Base-by-base conservation (phyloP, 2,797 vertebrate species). In the Acanthiza pusilla region DNA sequence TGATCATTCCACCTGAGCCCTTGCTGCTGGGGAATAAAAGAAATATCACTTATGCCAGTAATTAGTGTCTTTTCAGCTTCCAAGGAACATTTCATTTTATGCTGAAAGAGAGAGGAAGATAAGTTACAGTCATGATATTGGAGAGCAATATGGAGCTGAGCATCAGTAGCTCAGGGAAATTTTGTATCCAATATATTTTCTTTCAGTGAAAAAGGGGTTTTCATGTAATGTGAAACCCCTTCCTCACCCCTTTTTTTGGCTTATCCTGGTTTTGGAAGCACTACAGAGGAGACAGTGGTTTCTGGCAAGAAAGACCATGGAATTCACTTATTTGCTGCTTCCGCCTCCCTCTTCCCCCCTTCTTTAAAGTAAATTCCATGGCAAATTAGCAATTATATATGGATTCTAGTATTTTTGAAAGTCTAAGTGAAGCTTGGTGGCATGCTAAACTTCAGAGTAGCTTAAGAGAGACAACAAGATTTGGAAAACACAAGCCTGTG, bases 341-440 rank as follows among this genome's bases (percentile, higher is more conserved):
- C 78, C 4, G 4, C n/a, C 40, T 30, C 21, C 43, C 19, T 47
- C 43, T 13, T 20, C 9, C 30, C 70, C 26, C 11, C 61, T 79
- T n/a, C 51, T 86, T 77, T 74, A 83, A 95, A 88, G 61, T 93
- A 82, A 96, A 94, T 96, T 93, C 86, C 88, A 62, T 88, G 66
- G 60, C 32, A 94, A 85, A 87, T 84, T 72, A 81, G 51, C 87
- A 85, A 51, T 77, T 51, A 30, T 34, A 30, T 48, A 29, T 55
- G 66, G 57, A 92, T 66, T 76, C 51, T 32, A 67, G 9, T 79
- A 53, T 36, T 74, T 91, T 77, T 93, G 75, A 85, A 91, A n/a
- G 21, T 85, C 63, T 51, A 58, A 29, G 17, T 75, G 51, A 75
- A 65, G 77, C 16, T 47, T 68, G 16, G 61, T 73, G 48, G 45